These are phyloP conservation scores for Potamarius usumacintae DNA, from an alignment of 2,113 vertebrate genomes.

Conservation along the genomic window DNA sequence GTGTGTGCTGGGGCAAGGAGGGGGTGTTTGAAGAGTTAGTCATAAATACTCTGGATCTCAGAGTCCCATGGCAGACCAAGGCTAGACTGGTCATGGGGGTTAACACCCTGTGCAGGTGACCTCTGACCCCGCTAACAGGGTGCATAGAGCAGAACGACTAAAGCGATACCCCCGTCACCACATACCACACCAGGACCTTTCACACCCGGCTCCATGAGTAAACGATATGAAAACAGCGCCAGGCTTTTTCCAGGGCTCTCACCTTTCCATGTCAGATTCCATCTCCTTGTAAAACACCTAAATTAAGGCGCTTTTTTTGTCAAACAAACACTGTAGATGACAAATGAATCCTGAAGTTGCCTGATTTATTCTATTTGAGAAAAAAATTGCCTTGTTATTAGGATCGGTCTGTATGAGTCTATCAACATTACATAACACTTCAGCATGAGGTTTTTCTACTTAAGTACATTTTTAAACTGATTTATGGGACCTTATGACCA, in stretches of 20 bases:
- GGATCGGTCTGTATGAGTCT: background rate
- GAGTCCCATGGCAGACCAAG: conserved; percentile 76
- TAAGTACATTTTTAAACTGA: background rate
- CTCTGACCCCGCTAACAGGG: conserved; percentile 82
- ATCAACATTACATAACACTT: background rate
- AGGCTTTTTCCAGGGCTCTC: conserved; percentile 31
- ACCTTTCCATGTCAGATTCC: conserved; percentile 11
- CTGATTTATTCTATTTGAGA: background rate
- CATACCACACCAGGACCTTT: conserved; percentile 80
- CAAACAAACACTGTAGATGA: conserved; percentile 2
- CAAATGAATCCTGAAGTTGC: background rate
- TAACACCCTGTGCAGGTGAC: conserved; percentile 77
- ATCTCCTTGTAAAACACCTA: conserved; percentile 36
- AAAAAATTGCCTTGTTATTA: background rate
- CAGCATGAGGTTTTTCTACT: background rate
- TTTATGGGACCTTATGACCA: background rate
- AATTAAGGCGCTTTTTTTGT: conserved; percentile 34
- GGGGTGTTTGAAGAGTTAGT: conserved; percentile 51
- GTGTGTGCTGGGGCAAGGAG: conserved; percentile 6
- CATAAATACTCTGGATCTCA: conserved; percentile 76
- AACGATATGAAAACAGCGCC: conserved; percentile 42
- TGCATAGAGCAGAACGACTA: conserved; percentile 71
- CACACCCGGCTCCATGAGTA: conserved; percentile 64
- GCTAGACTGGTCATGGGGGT: conserved; percentile 80
- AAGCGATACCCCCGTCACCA: conserved; percentile 75